Conservation (phyloP, 2,888 invertebrate genomes). For the Caenorhabditis sinica region DNA sequence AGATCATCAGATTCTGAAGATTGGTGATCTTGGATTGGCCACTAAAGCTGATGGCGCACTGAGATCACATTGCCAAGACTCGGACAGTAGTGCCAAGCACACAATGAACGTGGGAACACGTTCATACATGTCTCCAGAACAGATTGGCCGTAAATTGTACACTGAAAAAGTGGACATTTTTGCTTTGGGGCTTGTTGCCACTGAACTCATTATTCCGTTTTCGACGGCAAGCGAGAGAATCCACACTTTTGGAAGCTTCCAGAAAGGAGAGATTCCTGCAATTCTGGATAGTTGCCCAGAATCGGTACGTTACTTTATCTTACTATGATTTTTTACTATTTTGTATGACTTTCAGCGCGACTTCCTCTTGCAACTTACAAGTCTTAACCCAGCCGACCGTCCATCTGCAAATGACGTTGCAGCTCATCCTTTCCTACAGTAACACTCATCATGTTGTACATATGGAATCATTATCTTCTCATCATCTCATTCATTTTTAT, state of each 20-base stretch:
- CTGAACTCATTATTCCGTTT: constrained; percentile 94
- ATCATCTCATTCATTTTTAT: constrained; percentile 13
- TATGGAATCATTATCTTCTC: neutral
- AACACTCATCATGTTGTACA: constrained; percentile 30
- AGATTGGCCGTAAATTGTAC: constrained; percentile 85
- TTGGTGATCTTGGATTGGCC: constrained; percentile 98
- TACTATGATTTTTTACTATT: neutral
- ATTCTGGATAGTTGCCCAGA: constrained; percentile 60
- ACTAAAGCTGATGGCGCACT: constrained; percentile 85
- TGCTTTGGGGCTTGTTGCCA: constrained; percentile 89
- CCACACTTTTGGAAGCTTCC: constrained; percentile 59
- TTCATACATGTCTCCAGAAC: constrained; percentile 98
- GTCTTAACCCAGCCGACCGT: constrained; percentile 61
- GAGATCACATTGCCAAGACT: constrained; percentile 14
- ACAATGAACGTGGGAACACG: constrained; percentile 90
- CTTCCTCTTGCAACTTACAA: constrained; percentile 72
- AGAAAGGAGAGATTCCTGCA: constrained; percentile 54
- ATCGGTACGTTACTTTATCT: constrained; percentile 20
- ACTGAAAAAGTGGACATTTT: constrained; percentile 86
- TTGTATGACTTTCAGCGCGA: constrained; percentile 61
- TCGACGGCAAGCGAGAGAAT: constrained; percentile 92
- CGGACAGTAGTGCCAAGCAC: constrained; percentile 76
- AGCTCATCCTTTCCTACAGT: constrained; percentile 48
- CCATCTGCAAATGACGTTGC: constrained; percentile 64
- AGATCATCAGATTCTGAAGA: constrained; percentile 88